Evolutionary conservation across 2,797 vertebrate species (phyloP), one percentile per base, ranked within the genome.

Genomic region (Phalloptychus januarius): DNA sequence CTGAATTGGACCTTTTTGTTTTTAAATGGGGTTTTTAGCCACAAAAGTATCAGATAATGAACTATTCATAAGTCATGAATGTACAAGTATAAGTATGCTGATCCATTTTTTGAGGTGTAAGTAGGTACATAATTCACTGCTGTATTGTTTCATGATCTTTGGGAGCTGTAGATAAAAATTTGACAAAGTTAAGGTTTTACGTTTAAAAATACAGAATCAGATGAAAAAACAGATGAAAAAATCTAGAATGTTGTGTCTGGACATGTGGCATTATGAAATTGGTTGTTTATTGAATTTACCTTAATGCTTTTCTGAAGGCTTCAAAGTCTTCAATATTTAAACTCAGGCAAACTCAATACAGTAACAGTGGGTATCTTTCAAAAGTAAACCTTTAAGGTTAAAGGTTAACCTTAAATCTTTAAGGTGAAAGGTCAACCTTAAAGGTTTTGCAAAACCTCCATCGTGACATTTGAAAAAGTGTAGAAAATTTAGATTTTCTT

Each of bases 321-420:
- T 58, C 54, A n/a, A 58, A 31, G n/a, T 58, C 50, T 52, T 73
- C 56, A 54, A 70, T 20, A 20, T 79, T 69, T 58, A 83, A 86
- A 69, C 6, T 52, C 48, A 0, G 40, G 63, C 48, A 79, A 12
- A 15, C 40, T n/a, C 12, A 15, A 38, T 28, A 7, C n/a, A 65
- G 48, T 42, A 44, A 52, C 7, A 7, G 31, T 10, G 5, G 15
- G 61, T 48, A 58, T 61, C 3, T 71, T 69, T 23, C n/a, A 31
- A 38, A 58, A 33, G 31, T 0, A 1, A 31, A 67, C 42, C 6
- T 67, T 25, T 31, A n/a, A n/a, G n/a, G n/a, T n/a, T n/a, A n/a
- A n/a, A n/a, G n/a, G n/a, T n/a, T n/a, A n/a, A n/a, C n/a, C n/a
- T n/a, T n/a, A n/a, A n/a, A n/a, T n/a, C n/a, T n/a, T n/a, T n/a